These are phyloP conservation scores for Ispidina picta DNA, from an alignment of 2,797 vertebrate species.

Conservation along the genomic window DNA sequence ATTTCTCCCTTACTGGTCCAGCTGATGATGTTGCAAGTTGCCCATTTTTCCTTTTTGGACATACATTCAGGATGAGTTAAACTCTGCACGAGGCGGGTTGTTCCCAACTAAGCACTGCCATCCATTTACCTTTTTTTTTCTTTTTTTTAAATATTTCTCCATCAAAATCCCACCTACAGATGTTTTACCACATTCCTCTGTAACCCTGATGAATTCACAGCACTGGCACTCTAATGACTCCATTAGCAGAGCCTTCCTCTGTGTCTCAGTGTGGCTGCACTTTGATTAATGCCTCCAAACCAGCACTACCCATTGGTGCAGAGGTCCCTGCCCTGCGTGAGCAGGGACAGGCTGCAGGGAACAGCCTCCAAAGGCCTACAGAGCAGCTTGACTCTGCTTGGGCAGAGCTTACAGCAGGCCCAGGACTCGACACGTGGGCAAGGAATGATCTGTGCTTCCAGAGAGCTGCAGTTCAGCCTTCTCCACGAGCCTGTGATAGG, in stretches of 20 bases:
- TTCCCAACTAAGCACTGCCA: neutral
- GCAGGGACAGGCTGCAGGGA: neutral
- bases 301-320: neutral
- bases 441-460: neutral
- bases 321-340: neutral
- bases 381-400: neutral
- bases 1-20: neutral
- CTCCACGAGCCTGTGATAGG: accelerated
- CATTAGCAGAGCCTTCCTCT: constrained; percentile 59
- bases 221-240: constrained; percentile 58
- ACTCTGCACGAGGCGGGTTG: neutral
- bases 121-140: neutral
- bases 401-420: neutral
- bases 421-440: neutral
- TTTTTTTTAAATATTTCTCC: neutral
- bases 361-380: neutral
- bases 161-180: constrained; percentile 45
- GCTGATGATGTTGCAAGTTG: neutral
- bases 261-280: constrained; percentile 11
- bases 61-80: neutral
- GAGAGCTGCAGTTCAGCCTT: accelerated
- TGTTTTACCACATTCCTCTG: constrained; percentile 4
- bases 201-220: constrained; percentile 35
- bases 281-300: constrained; percentile 71
- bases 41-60: neutral